These are phyloP conservation scores for Ruditapes philippinarum DNA, from an alignment of 1,140 invertebrate species.

Conservation along the genomic window DNA sequence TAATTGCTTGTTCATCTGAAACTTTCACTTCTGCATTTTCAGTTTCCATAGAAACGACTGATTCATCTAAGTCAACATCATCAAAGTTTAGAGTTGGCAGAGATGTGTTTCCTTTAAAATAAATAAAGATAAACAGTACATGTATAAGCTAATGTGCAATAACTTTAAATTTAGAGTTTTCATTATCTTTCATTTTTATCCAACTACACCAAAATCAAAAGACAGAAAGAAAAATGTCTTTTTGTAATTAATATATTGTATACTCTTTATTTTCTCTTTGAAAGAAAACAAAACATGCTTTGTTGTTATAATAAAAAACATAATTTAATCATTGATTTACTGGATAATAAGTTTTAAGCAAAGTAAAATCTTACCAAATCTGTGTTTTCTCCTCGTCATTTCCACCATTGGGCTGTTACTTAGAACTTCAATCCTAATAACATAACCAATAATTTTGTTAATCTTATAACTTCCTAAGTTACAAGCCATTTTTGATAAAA, in stretches of 20 bases:
- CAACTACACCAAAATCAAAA: too few species aligned
- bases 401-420: slow-evolving; percentile 62
- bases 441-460: slow-evolving; percentile 16
- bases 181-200: too few species aligned
- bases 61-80: slow-evolving; percentile 26
- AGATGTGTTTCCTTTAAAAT: slow-evolving; percentile 23
- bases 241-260: too few species aligned
- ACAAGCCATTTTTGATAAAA: slow-evolving; percentile 19
- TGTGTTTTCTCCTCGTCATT: slow-evolving; percentile 50
- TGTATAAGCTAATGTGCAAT: too few species aligned
- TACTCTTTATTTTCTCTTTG: too few species aligned
- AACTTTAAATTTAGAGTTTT: too few species aligned
- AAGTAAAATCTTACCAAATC: slow-evolving; percentile 41
- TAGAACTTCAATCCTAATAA: slow-evolving; percentile 64
- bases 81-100: slow-evolving; percentile 41
- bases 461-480: slow-evolving; percentile 13
- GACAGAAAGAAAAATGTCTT: too few species aligned
- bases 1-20: background rate
- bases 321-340: too few species aligned
- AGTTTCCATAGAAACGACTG: background rate
- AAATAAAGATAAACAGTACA: too few species aligned
- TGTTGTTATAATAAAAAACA: too few species aligned
- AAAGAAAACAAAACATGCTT: too few species aligned
- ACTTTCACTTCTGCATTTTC: background rate
- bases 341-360: too few species aligned